These are phyloP conservation scores for Sphenopsis melanotis DNA, from an alignment of 2,797 vertebrate species.

Conservation along the genomic window DNA sequence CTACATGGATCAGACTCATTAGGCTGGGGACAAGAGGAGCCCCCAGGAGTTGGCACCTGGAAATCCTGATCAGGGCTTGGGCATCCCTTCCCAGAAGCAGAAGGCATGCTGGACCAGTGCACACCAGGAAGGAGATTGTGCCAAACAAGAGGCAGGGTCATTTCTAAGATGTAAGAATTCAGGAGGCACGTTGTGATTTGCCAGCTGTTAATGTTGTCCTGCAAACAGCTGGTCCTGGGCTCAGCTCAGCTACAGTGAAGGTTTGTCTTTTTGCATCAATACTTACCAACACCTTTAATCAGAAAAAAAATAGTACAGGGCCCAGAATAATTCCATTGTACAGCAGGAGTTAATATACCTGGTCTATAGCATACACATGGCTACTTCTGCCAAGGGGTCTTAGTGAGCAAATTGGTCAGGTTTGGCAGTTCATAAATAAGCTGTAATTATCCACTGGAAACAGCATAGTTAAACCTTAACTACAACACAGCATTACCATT, in stretches of 20 bases:
- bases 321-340: background rate
- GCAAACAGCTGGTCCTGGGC: background rate
- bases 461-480: background rate
- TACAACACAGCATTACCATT: background rate
- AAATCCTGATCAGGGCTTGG: background rate
- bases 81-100: background rate
- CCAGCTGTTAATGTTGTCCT: background rate
- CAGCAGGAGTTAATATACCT: background rate
- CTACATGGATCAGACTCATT: background rate
- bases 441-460: background rate
- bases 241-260: background rate
- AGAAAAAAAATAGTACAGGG: background rate
- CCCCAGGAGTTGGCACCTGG: background rate
- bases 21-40: background rate
- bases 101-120: background rate
- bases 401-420: background rate
- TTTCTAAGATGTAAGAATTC: background rate
- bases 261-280: background rate
- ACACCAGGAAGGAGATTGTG: background rate
- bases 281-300: background rate
- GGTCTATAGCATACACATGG: background rate
- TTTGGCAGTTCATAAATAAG: conserved; percentile 26
- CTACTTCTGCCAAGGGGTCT: background rate
- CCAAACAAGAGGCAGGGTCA: background rate
- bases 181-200: background rate